Percentiles rank a stretch among this genome's conserved stretches.
Conservation (phyloP, 2,888 invertebrate genomes). For the Malacosoma neustria region DNA sequence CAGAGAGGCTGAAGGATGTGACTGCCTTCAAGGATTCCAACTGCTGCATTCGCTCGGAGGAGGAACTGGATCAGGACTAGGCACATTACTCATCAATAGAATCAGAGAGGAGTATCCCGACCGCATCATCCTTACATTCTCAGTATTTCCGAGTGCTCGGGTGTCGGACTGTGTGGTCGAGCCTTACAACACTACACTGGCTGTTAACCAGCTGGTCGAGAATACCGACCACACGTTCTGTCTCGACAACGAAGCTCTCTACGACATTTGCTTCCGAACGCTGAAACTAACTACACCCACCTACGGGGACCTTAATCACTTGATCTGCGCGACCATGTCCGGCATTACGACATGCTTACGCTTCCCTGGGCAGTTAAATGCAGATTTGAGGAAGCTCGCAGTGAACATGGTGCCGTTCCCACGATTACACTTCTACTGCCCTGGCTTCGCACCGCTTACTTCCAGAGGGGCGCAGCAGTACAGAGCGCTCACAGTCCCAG, state of each 20-base stretch:
- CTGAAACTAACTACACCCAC: slow-evolving; percentile 84
- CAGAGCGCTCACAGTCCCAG: slow-evolving; percentile 91
- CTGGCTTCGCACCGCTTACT: slow-evolving; percentile 79
- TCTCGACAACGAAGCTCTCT: slow-evolving; percentile 81
- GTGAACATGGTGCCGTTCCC: slow-evolving; percentile 79
- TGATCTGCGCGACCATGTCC: slow-evolving; percentile 90
- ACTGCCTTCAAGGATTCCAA: slow-evolving; percentile 92
- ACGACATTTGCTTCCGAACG: slow-evolving; percentile 87
- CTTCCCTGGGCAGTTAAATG: slow-evolving; percentile 71
- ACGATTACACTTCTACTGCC: slow-evolving; percentile 72
- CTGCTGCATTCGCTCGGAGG: slow-evolving; percentile 82
- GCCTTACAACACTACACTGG: slow-evolving; percentile 90
- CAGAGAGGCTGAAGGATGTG: slow-evolving; percentile 91
- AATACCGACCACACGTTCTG: slow-evolving; percentile 80
- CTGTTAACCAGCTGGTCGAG: slow-evolving; percentile 89
- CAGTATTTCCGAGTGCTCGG: slow-evolving; percentile 87
- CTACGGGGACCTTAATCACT: slow-evolving; percentile 87
- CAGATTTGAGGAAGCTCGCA: slow-evolving; percentile 58
- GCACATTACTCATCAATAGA: slow-evolving; percentile 85
- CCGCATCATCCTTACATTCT: slow-evolving; percentile 86
- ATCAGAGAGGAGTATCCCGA: slow-evolving; percentile 94
- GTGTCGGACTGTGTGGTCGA: slow-evolving; percentile 79
- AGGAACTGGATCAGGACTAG: slow-evolving; percentile 66
- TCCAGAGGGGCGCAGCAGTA: slow-evolving; percentile 92
- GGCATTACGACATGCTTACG: slow-evolving; percentile 88